Conservation (phyloP, 2,797 vertebrate species). For the Myiotriccus ornatus region DNA sequence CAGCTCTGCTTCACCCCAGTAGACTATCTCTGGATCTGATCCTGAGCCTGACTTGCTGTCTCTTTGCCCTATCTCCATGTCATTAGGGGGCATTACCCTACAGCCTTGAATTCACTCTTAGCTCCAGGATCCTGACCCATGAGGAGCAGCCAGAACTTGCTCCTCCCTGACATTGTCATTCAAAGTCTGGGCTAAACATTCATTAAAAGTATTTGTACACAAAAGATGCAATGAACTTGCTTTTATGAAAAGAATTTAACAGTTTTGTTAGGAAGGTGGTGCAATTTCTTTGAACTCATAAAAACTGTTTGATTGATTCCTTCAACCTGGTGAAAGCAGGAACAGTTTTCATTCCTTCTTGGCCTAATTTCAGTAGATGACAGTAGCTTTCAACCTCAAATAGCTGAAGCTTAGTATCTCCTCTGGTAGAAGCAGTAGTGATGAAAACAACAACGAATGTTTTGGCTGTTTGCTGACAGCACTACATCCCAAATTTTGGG, state of each 20-base stretch:
- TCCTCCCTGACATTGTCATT: neutral
- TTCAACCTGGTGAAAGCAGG: neutral
- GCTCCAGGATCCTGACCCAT: fast-evolving
- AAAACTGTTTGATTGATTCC: neutral
- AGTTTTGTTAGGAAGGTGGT: neutral
- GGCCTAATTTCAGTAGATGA: neutral
- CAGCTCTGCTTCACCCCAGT: fast-evolving
- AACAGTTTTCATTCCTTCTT: neutral
- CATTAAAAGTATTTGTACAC: neutral
- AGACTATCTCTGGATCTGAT: neutral
- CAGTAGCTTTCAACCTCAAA: neutral
- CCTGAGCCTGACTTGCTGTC: neutral
- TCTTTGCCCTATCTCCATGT: neutral
- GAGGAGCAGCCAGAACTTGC: neutral
- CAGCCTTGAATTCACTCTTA: neutral
- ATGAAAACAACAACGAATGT: neutral
- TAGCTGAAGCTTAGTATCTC: neutral
- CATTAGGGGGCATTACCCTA: too few relatives aligned
- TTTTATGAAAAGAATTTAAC: neutral
- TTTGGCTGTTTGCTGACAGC: neutral
- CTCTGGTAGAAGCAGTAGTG: neutral
- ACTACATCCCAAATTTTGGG: neutral
- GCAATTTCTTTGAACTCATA: neutral
- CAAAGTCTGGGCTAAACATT: neutral
- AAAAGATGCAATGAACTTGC: neutral